These are phyloP conservation scores for Malthinus flaveolus DNA, from an alignment of 2,888 invertebrate species.

Conservation along the genomic window DNA sequence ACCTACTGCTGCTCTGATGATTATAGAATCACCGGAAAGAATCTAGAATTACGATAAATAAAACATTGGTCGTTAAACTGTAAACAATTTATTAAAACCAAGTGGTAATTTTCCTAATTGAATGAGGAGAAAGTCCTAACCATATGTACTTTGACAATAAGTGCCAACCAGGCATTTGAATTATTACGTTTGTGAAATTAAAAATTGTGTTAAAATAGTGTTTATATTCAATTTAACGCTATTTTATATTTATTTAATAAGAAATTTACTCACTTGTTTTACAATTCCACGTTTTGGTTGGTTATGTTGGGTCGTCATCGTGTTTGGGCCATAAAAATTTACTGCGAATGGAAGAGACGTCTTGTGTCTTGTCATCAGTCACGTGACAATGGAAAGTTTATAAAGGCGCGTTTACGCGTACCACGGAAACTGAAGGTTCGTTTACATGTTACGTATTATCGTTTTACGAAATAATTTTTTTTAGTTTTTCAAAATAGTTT, in stretches of 20 bases:
- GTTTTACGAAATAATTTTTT: too few relatives aligned
- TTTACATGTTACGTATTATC: too few relatives aligned
- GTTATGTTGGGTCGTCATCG: conserved; percentile 55
- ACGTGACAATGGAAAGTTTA: conserved; percentile 36
- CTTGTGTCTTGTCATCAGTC: conserved; percentile 36
- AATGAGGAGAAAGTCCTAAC: not conserved
- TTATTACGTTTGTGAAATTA: not conserved
- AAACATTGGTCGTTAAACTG: not conserved
- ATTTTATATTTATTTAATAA: not conserved
- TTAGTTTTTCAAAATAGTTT: too few relatives aligned
- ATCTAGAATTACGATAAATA: conserved; percentile 63
- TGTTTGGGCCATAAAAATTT: conserved; percentile 59
- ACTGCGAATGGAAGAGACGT: conserved; percentile 24
- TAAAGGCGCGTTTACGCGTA: too few relatives aligned
- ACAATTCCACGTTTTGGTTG: conserved; percentile 61
- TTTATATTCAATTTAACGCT: not conserved
- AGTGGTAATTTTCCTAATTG: not conserved
- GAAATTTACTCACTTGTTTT: conserved; percentile 60
- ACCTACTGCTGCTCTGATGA: conserved; percentile 85
- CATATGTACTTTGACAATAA: conserved; percentile 18
- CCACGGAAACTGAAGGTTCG: too few relatives aligned
- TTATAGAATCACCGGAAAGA: conserved; percentile 93
- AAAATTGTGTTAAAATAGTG: not conserved
- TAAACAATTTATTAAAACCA: not conserved
- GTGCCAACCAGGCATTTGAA: conserved; percentile 26